Base-by-base conservation (phyloP, 2,113 vertebrate species). In the Pterocles gutturalis region DNA sequence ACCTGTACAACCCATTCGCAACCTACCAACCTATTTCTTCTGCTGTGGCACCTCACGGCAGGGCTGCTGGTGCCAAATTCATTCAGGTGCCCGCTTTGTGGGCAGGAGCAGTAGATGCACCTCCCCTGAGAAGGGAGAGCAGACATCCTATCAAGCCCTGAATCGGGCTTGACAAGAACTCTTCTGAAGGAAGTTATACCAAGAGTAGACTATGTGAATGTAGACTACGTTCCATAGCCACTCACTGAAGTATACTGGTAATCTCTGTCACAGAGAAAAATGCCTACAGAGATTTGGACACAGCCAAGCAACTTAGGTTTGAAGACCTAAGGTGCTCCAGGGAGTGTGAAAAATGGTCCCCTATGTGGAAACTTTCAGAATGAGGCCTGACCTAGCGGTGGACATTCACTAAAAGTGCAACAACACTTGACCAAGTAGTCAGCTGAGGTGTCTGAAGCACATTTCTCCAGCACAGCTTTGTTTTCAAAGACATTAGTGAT, bases 381-480 rank as follows among this genome's bases (percentile, higher is more conserved):
- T 26, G 14, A 69, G 36, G 13, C 33, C n/a, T 66, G 84, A 51
- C 36, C 24, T 65, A 79, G 33, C 22, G 0, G 0, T 33, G 60
- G 33, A 36, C 28, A 7, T 25, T 45, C 48, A 38, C 2, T 46
- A 31, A 18, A 73, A n/a, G 22, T 19, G 36, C 17, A 85, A 66
- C 13, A 86, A 28, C 9, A 6, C 48, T 33, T 1, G 2, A 12
- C 7, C 2, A 0, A 72, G 41, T 7, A 48, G 29, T 55, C 64
- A 82, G 13, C 26, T 72, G 65, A 71, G 53, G 33, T 45, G 24
- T 38, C 65, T 43, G 45, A 69, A 80, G 45, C 10, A 26, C 1
- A 1, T 73, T 91, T 55, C 70, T 72, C 43, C 60, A 66, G 67
- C 36, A 66, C 13, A 41, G 34, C 33, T 79, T 76, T 65, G 38